A percentile compares a stretch with the other conserved stretches of the same genome.
phyloP scores from a whole-genome alignment of 1,140 invertebrate species.

The Penaeus japonicus region DNA sequence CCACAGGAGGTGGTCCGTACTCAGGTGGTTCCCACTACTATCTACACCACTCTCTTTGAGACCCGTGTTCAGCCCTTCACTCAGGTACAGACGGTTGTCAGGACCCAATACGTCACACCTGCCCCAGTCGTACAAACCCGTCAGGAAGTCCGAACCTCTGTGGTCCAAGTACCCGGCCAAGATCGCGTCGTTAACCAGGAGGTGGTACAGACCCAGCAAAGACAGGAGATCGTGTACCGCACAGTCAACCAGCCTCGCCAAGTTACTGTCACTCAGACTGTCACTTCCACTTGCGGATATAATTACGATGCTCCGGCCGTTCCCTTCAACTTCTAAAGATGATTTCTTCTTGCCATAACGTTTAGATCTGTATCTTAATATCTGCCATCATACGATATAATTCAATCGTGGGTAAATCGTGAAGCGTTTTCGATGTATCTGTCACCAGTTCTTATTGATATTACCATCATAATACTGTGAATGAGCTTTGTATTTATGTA shows the following conservation, averaged over 20 bases:
- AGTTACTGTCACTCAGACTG: neutral
- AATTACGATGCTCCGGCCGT: neutral
- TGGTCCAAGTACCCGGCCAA: neutral
- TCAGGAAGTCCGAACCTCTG: neutral
- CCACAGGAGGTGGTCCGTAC: conserved; percentile 4
- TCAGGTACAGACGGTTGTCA: neutral
- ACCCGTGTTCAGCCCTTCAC: neutral
- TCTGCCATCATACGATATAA: too few relatives aligned
- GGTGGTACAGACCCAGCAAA: neutral
- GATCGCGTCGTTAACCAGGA: neutral
- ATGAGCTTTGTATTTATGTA: too few relatives aligned
- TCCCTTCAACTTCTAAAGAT: neutral
- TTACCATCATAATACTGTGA: too few relatives aligned
- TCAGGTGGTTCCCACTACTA: neutral
- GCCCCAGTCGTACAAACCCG: neutral
- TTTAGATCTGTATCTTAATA: neutral
- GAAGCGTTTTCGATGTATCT: too few relatives aligned
- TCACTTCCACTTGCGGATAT: neutral
- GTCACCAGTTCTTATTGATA: too few relatives aligned
- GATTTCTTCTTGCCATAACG: neutral
- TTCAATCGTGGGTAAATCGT: too few relatives aligned
- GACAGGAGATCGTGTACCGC: neutral
- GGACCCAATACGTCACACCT: neutral
- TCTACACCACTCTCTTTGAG: neutral
- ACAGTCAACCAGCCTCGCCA: neutral